Conservation (phyloP, 2,888 invertebrate genomes). For the Parascotia fuliginaria region DNA sequence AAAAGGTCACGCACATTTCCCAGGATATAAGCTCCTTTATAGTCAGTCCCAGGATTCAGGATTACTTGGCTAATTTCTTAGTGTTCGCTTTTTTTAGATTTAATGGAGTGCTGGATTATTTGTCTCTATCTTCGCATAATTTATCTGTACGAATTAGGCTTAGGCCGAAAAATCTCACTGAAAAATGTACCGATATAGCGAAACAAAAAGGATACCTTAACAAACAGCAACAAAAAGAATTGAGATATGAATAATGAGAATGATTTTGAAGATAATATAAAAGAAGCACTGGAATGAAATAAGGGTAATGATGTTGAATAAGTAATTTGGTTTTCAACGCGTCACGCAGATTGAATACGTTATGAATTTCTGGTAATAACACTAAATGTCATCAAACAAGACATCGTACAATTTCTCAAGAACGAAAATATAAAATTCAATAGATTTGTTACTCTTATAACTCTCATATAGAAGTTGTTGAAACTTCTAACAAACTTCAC, state of each 20-base stretch:
- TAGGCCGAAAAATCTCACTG: conserved; percentile 56
- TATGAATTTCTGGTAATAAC: conserved; percentile 9
- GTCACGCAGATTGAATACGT: conserved; percentile 16
- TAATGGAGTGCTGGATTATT: conserved; percentile 73
- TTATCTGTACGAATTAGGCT: conserved; percentile 69
- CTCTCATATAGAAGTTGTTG: no score
- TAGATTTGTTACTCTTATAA: not conserved
- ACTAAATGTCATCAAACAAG: conserved; percentile 4
- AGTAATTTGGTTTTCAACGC: conserved; percentile 40
- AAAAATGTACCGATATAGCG: conserved; percentile 63
- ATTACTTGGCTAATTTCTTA: conserved; percentile 78
- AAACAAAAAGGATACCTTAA: conserved; percentile 52
- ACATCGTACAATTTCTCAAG: not conserved
- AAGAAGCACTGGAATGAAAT: conserved; percentile 55
- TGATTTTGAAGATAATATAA: conserved; percentile 65
- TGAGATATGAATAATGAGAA: conserved; percentile 68
- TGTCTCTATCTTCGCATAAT: conserved; percentile 67
- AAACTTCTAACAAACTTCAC: no score
- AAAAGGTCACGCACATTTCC: conserved; percentile 52
- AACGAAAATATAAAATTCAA: not conserved
- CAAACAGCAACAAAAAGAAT: conserved; percentile 57
- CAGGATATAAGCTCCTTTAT: conserved; percentile 58
- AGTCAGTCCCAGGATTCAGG: conserved; percentile 65
- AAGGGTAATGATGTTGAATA: conserved; percentile 60
- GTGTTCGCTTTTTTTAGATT: conserved; percentile 73